Evolutionary conservation across 1,140 invertebrate genomes (phyloP).

Genomic region (Dendrolimus punctatus): DNA sequence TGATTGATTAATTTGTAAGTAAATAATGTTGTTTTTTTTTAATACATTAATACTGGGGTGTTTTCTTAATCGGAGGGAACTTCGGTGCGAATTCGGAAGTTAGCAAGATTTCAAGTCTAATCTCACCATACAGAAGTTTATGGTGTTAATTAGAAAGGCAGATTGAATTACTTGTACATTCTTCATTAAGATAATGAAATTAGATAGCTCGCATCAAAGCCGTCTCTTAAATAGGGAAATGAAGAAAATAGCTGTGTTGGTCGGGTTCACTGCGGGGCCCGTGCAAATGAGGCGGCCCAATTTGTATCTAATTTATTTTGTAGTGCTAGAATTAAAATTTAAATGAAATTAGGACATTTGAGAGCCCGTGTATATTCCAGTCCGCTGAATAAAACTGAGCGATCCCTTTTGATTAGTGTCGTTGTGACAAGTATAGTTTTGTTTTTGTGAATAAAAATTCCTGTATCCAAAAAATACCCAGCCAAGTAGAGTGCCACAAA

Average conservation of each 20-base stretch:
- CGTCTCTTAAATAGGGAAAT: conserved; percentile 33
- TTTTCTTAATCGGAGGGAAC: not conserved
- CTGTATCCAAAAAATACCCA: no score
- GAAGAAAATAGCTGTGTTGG: conserved; percentile 28
- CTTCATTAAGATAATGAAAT: conserved; percentile 58
- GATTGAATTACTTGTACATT: conserved; percentile 40
- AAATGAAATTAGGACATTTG: conserved; percentile 13
- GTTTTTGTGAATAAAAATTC: no score
- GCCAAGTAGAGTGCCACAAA: no score
- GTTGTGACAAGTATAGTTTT: no score
- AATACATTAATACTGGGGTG: not conserved
- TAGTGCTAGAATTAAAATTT: conserved; percentile 13
- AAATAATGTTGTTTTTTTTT: no score
- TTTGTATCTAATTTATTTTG: conserved; percentile 20
- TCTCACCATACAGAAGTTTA: conserved; percentile 6
- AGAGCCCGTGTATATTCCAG: no score
- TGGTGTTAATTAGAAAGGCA: conserved; percentile 41
- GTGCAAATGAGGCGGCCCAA: conserved; percentile 10
- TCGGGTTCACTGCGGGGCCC: not conserved
- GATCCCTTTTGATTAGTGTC: no score
- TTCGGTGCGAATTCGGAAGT: not conserved
- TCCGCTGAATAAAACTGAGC: no score
- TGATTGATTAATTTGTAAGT: no score
- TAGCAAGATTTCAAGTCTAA: not conserved
- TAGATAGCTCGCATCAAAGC: conserved; percentile 36